Percentiles rank a stretch among this genome's conserved stretches.
Evolutionary conservation across 1,140 invertebrate species (phyloP).

Genomic region (Physella acuta): DNA sequence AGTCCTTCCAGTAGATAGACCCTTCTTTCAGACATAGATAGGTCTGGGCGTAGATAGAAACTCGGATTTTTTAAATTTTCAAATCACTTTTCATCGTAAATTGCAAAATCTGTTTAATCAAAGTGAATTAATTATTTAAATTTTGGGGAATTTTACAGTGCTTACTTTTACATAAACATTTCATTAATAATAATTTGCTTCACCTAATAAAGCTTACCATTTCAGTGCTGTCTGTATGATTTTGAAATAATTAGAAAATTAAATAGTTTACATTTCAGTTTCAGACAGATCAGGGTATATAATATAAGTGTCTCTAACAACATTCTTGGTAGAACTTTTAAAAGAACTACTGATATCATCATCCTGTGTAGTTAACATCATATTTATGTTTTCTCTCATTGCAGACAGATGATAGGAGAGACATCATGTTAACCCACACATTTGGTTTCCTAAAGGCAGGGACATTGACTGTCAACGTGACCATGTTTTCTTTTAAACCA

Average conservation of each 20-base stretch:
- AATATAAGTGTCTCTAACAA: neutral
- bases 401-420: neutral
- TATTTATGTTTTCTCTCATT: neutral
- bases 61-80: too few relatives aligned
- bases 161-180: too few relatives aligned
- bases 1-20: too few relatives aligned
- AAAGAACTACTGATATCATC: neutral
- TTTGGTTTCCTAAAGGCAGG: slow-evolving; percentile 15
- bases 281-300: neutral
- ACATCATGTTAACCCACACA: neutral
- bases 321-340: neutral
- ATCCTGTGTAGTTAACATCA: neutral
- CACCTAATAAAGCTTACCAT: too few relatives aligned
- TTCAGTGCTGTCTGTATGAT: neutral
- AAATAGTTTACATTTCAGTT: neutral
- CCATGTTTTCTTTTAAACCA: slow-evolving; percentile 1
- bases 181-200: too few relatives aligned
- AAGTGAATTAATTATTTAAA: too few relatives aligned
- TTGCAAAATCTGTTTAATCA: too few relatives aligned
- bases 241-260: neutral
- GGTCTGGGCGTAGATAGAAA: too few relatives aligned
- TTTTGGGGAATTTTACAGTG: too few relatives aligned
- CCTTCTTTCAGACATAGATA: too few relatives aligned
- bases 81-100: too few relatives aligned
- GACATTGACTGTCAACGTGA: neutral